Conservation (phyloP, 1,140 invertebrate genomes). For the Plectus sambesii region DNA sequence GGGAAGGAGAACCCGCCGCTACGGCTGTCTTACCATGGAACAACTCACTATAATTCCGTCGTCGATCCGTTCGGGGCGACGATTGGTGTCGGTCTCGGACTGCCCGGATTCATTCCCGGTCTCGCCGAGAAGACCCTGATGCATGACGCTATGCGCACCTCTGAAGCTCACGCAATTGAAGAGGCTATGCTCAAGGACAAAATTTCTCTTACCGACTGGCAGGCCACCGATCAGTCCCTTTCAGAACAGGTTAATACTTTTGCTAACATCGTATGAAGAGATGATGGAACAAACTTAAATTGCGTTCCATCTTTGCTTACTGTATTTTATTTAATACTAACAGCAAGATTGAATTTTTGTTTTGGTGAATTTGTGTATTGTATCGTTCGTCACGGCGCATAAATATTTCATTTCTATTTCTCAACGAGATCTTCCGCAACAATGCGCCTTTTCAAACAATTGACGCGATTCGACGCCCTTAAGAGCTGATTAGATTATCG, state of each 20-base stretch:
- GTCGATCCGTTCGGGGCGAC: slow-evolving; percentile 71
- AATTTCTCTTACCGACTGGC: slow-evolving; percentile 78
- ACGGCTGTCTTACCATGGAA: slow-evolving; percentile 74
- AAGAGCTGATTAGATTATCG: too few species aligned
- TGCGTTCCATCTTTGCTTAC: too few species aligned
- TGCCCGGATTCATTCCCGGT: slow-evolving; percentile 70
- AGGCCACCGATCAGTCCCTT: slow-evolving; percentile 79
- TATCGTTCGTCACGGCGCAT: too few species aligned
- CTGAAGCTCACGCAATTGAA: slow-evolving; percentile 74
- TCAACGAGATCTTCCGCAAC: too few species aligned
- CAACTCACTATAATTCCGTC: slow-evolving; percentile 79
- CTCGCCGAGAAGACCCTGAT: slow-evolving; percentile 40
- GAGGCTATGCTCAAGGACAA: slow-evolving; percentile 86
- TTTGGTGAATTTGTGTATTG: too few species aligned
- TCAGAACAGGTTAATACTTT: slow-evolving; percentile 62
- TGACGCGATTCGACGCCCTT: too few species aligned
- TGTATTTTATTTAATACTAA: too few species aligned
- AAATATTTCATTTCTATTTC: too few species aligned
- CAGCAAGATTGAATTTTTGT: too few species aligned
- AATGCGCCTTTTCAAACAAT: too few species aligned
- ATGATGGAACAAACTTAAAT: too few species aligned
- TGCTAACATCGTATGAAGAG: too few species aligned
- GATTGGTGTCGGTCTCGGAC: slow-evolving; percentile 70
- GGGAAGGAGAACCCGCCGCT: slow-evolving; percentile 67
- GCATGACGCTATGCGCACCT: slow-evolving; percentile 49